A percentile compares a stretch with the other conserved stretches of the same genome.
phyloP scores from a whole-genome alignment of 2,888 invertebrate genomes.

The Tortrix viridana region DNA sequence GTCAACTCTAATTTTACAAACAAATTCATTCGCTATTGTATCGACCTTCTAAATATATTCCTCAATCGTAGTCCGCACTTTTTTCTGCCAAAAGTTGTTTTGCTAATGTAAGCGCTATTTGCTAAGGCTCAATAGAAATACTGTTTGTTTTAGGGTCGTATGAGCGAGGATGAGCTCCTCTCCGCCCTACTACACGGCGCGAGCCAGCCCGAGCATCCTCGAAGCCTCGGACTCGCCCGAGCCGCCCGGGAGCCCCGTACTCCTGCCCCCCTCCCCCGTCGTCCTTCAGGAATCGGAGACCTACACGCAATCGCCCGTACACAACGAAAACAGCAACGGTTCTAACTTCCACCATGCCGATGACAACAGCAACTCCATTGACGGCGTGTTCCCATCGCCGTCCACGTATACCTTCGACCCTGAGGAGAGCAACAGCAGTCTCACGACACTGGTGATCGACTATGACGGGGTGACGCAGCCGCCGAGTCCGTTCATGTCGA shows the following conservation, averaged over 20 bases:
- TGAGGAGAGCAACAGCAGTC: constrained; percentile 34
- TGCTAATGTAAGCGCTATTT: too few relatives aligned
- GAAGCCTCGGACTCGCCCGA: constrained; percentile 38
- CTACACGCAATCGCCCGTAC: constrained; percentile 25
- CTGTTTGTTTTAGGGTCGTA: constrained; percentile 20
- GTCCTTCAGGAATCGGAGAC: constrained; percentile 37
- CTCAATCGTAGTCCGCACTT: too few relatives aligned
- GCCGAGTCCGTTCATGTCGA: constrained; percentile 38
- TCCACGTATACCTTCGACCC: constrained; percentile 38
- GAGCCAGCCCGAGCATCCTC: constrained; percentile 48
- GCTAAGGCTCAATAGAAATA: not conserved
- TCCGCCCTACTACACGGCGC: constrained; percentile 37
- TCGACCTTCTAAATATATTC: too few relatives aligned
- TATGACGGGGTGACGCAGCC: constrained; percentile 44
- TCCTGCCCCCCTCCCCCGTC: constrained; percentile 31
- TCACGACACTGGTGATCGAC: constrained; percentile 25
- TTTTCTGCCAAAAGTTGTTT: too few relatives aligned
- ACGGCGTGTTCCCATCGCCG: constrained; percentile 36
- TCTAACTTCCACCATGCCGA: constrained; percentile 22
- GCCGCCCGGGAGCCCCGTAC: constrained; percentile 18
- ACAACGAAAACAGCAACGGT: constrained; percentile 19
- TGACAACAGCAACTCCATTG: constrained; percentile 43
- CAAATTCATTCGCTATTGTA: too few relatives aligned
- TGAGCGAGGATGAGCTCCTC: constrained; percentile 36
- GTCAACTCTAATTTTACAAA: too few relatives aligned